These are phyloP conservation scores for Haliclystus octoradiatus DNA, from an alignment of 30 jellyfish, hydroid and myxozoan species.

Conservation along the genomic window DNA sequence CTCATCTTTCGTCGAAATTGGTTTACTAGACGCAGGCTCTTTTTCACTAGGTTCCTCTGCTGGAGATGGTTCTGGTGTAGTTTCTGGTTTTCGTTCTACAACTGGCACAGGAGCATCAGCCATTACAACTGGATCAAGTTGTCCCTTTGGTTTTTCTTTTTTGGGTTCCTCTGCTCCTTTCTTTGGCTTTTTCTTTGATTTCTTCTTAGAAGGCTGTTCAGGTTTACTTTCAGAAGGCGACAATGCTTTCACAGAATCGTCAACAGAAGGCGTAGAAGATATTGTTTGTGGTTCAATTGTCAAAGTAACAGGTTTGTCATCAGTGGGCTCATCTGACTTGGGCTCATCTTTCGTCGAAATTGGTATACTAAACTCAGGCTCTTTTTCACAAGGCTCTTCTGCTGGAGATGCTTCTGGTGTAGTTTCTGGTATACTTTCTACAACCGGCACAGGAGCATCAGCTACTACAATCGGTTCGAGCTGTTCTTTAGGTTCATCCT, in stretches of 20 bases:
- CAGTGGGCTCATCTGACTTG: background rate
- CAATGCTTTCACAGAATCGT: too few species aligned
- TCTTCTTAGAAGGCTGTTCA: background rate
- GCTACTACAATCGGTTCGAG: background rate
- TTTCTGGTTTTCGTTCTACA: background rate
- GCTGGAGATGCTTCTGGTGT: conserved; percentile 1
- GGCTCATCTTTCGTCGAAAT: background rate
- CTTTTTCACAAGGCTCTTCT: conserved; percentile 5
- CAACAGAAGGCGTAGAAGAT: too few species aligned
- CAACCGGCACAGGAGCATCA: background rate
- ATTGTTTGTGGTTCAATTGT: too few species aligned
- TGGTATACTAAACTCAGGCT: background rate
- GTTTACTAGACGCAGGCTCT: background rate
- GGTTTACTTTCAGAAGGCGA: too few species aligned
- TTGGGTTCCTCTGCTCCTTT: background rate
- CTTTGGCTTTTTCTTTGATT: conserved; percentile 1
- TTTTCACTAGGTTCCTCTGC: conserved; percentile 6
- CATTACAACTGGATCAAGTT: background rate
- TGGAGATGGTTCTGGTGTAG: background rate
- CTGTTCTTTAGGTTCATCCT: background rate
- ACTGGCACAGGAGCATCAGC: background rate
- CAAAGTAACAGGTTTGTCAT: too few species aligned
- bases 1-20: background rate
- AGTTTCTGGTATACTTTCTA: background rate
- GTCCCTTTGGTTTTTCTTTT: background rate